Percentiles rank a stretch among this genome's conserved stretches.
Evolutionary conservation across 2,797 vertebrate genomes (phyloP).

Genomic region (Luscinia luscinia): DNA sequence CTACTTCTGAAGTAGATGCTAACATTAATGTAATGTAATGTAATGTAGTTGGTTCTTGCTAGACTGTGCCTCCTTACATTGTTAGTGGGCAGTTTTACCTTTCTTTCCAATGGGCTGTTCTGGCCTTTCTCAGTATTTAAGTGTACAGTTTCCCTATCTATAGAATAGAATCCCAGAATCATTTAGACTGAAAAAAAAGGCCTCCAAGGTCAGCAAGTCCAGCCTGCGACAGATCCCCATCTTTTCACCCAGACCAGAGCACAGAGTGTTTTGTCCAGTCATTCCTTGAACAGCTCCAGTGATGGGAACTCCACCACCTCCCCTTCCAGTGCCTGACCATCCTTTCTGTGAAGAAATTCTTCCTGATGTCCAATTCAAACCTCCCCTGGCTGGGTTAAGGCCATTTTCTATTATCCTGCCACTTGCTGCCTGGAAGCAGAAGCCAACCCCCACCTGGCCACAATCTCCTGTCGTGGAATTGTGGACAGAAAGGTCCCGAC

Average conservation of each 20-base stretch:
- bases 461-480: neutral
- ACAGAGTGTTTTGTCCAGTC: neutral
- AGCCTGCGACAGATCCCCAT: accelerated
- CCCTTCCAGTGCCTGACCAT: neutral
- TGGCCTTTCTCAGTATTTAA: neutral
- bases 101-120: neutral
- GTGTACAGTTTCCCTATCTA: accelerated
- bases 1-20: neutral
- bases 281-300: neutral
- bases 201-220: neutral
- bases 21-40: neutral
- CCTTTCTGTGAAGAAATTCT: neutral
- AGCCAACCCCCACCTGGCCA: accelerated
- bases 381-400: neutral
- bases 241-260: neutral
- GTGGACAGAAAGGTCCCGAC: neutral
- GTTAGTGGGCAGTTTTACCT: neutral
- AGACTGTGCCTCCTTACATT: neutral
- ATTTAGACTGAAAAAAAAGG: neutral
- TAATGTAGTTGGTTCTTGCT: neutral
- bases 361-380: neutral
- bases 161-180: neutral
- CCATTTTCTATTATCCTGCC: neutral
- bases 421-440: neutral
- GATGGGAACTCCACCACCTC: neutral